Base-by-base conservation (phyloP, 2,888 invertebrate species). In the Thymelicus acteon region DNA sequence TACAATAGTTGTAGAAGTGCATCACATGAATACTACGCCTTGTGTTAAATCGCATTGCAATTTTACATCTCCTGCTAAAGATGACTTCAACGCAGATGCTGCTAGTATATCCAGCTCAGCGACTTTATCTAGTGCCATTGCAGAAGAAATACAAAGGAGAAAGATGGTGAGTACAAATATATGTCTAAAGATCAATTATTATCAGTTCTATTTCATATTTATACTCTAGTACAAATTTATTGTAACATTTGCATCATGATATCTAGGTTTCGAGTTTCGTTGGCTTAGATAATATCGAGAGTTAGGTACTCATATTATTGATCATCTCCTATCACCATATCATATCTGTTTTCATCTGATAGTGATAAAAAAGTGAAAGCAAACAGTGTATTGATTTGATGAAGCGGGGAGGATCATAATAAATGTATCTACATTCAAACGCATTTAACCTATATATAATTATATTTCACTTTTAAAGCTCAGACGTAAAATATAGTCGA, bases 1-100 rank as follows among this genome's bases (percentile, higher is more conserved):
- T 86, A 96, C 96, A 24, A 95, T 97, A 71, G 95, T 96, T 37
- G 97, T 97, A 8, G 97, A 97, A 86, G 96, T 97, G n/a, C 97
- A 97, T 73, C 92, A 94, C 72, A 87, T 86, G 57, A 90, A 85
- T 72, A 82, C 83, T 6, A 77, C 86, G 12, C 75, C 85, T 0
- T 91, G 91, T 77, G 85, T 84, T n/a, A 90, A 90, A 74, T 76
- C 81, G 6, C 85, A 83, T 64, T 89, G 88, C 75, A 87, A 82
- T 72, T 88, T 83, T 71, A 86, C 87, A 57, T 87, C 88, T 64
- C 89, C 91, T 7, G 61, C 73, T 48, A 85, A 82, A 73, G 86
- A 84, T 63, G 88, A 91, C 66, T 74, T 77, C 47, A 81, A 78
- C 67, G 81, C 85, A 3, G 93, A 93, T 74, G 76, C 88, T 0